Percentiles rank a stretch among this genome's conserved stretches.
Evolutionary conservation across 2,888 invertebrate genomes (phyloP).

Genomic region (Agriopis marginaria): DNA sequence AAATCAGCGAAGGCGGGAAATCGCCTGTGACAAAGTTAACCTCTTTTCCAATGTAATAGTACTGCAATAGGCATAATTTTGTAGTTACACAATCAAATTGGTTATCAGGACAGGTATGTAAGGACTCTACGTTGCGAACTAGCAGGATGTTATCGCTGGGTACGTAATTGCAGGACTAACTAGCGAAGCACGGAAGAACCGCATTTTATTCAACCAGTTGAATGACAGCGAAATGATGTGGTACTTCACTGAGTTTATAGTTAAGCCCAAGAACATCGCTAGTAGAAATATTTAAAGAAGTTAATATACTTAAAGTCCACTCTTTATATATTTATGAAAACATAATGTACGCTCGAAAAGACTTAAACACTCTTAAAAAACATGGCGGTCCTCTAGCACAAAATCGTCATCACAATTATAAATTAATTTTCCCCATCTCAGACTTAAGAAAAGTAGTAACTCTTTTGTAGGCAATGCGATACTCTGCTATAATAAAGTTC

Average conservation of each 20-base stretch:
- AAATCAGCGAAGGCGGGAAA: slow-evolving; percentile 82
- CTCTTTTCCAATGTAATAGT: slow-evolving; percentile 73
- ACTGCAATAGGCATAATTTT: slow-evolving; percentile 67
- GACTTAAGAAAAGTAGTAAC: no score
- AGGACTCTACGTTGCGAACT: slow-evolving; percentile 39
- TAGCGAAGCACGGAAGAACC: slow-evolving; percentile 41
- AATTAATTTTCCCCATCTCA: no score
- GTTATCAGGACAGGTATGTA: slow-evolving; percentile 56
- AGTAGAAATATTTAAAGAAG: no score
- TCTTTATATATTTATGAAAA: no score
- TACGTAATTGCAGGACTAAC: slow-evolving; percentile 41
- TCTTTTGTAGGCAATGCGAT: no score
- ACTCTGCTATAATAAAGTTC: no score
- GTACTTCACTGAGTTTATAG: slow-evolving; percentile 24
- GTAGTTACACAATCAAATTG: slow-evolving; percentile 72
- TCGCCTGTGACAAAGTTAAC: slow-evolving; percentile 69
- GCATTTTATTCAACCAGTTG: slow-evolving; percentile 41
- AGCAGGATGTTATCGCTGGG: slow-evolving; percentile 39
- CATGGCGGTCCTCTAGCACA: no score
- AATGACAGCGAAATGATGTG: slow-evolving; percentile 44
- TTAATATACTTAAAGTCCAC: no score
- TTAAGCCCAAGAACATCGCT: no score
- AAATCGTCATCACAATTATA: no score
- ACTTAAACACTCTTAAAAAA: no score
- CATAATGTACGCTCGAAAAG: no score